Evolutionary conservation across 2,113 vertebrate genomes (phyloP), one percentile per base, ranked within the genome.

Genomic region (Lichenostomus cassidix): DNA sequence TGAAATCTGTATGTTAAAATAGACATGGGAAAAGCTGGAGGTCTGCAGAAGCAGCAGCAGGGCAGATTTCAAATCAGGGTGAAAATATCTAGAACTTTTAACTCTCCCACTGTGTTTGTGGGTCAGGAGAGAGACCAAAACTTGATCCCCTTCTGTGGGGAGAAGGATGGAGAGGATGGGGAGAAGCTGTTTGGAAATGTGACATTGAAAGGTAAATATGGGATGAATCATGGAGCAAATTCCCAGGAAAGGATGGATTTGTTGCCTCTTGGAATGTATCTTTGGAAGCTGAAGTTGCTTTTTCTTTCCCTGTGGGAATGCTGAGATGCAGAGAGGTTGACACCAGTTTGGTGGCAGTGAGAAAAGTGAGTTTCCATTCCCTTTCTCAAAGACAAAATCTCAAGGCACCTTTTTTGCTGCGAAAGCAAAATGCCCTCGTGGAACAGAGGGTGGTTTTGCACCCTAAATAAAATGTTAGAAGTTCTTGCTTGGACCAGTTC

Each of bases 151-250:
- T 44, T 56, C 12, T 23, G 9, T 3, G 50, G 49, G 42, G 8
- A 86, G 53, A 73, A n/a, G 20, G 39, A 12, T 39, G 39, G 35
- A 69, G 58, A n/a, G 41, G 11, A 27, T 8, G 7, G 42, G 7
- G 55, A 56, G 56, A 50, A 41, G 42, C 14, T 39, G 9, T 6
- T 28, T 33, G 64, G 69, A 31, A 82, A 29, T n/a, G 68, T 23
- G 47, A 18, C 0, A 1, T 11, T 53, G 8, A 11, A 44, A 63
- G 9, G 31, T 18, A 9, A 29, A 8, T 2, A 0, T 2, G 7
- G 3, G 3, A 3, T 67, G 5, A 52, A 16, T 50, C 8, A 1
- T 35, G n/a, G 17, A 63, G 47, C 55, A 70, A 52, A 33, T 11
- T 35, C 17, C 15, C 55, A 6, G 44, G 42, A 31, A 33, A 15